phyloP scores from a whole-genome alignment of 1,140 invertebrate genomes.

The Tigriopus japonicus region DNA sequence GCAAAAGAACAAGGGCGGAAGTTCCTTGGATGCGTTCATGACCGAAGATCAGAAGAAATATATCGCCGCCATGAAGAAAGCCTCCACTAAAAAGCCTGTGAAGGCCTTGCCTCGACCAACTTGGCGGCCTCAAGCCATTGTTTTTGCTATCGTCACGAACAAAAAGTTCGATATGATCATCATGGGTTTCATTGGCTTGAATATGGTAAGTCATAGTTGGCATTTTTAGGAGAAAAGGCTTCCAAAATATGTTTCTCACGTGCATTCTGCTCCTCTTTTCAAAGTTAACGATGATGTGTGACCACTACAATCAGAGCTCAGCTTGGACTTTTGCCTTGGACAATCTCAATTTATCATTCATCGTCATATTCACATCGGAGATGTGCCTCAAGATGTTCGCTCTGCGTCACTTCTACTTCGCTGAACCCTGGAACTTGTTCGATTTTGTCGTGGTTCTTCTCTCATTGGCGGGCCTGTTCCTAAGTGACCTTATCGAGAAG shows the following conservation, averaged over 20 bases:
- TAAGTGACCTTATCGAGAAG: slow-evolving; percentile 88
- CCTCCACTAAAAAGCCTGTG: slow-evolving; percentile 90
- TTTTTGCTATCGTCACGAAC: slow-evolving; percentile 91
- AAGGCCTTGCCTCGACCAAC: slow-evolving; percentile 92
- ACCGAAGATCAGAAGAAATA: slow-evolving; percentile 99
- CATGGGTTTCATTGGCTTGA: slow-evolving; percentile 94
- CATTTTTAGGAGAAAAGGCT: too few species aligned
- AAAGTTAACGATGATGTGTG: slow-evolving; percentile 36
- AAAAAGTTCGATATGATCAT: slow-evolving; percentile 99
- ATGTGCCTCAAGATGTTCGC: slow-evolving; percentile 94
- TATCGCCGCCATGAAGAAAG: slow-evolving; percentile 99
- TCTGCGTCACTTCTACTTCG: slow-evolving; percentile 92
- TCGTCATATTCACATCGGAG: slow-evolving; percentile 92
- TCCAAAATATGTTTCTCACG: too few species aligned
- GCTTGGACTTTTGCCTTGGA: slow-evolving; percentile 63
- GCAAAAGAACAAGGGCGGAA: slow-evolving; percentile 42
- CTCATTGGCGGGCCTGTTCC: slow-evolving; percentile 54
- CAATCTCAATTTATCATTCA: slow-evolving; percentile 89
- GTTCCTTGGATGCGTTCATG: slow-evolving; percentile 98
- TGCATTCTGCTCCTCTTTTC: background rate
- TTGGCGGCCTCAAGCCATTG: slow-evolving; percentile 84
- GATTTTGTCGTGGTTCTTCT: slow-evolving; percentile 60
- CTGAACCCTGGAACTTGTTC: slow-evolving; percentile 97
- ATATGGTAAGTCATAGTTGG: slow-evolving; percentile 61
- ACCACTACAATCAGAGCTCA: slow-evolving; percentile 72